Evolutionary conservation across 2,113 vertebrate genomes (phyloP).

Genomic region (Pangasianodon hypophthalmus): DNA sequence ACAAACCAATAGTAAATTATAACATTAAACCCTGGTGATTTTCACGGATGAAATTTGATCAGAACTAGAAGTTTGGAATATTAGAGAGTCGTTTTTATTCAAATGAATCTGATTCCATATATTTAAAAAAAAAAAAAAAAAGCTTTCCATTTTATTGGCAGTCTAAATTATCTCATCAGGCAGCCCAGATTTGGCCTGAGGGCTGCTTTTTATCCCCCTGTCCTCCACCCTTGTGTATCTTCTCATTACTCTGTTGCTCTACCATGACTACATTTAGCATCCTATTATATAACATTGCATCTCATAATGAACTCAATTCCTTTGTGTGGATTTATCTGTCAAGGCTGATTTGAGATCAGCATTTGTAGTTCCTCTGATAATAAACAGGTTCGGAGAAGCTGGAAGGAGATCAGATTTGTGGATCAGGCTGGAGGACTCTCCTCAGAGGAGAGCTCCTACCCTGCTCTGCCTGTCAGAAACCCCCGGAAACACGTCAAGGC

Average conservation of each 20-base stretch:
- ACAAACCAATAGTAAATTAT: too few species aligned
- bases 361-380: neutral
- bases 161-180: neutral
- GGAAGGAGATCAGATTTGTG: neutral
- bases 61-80: too few species aligned
- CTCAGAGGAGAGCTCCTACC: neutral
- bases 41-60: neutral
- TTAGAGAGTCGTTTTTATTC: neutral
- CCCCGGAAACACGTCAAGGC: neutral
- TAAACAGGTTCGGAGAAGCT: neutral
- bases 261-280: constrained; percentile 5
- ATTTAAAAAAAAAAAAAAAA: neutral
- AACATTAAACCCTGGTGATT: neutral
- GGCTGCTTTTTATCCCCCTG: neutral
- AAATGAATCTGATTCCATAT: neutral
- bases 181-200: neutral
- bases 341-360: neutral
- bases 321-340: neutral
- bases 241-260: neutral
- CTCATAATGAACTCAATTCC: neutral
- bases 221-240: neutral
- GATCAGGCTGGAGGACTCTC: neutral
- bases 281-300: neutral
- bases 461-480: neutral
- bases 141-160: neutral